Evolutionary conservation across 2,113 vertebrate genomes (phyloP), one percentile per base, ranked within the genome.

Genomic region (Jacana jacana): DNA sequence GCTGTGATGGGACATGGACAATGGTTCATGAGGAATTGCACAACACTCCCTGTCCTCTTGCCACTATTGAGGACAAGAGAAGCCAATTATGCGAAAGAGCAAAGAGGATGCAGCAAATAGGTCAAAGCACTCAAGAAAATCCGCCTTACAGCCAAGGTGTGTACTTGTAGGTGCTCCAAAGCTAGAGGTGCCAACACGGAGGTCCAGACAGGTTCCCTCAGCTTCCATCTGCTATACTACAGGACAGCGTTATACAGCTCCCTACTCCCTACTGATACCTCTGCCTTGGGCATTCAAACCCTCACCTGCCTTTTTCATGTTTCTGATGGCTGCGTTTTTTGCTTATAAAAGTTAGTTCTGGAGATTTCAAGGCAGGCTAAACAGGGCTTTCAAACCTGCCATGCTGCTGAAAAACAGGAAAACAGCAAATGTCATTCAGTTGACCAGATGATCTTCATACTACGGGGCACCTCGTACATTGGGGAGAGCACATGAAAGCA

Each of bases 361-460:
- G 17, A 76, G 27, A 79, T 22, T 18, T 61, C 52, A 55, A 71
- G 18, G 24, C 2, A 55, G 52, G 48, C 39, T 87, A 84, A 68
- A 78, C 0, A 6, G 5, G 13, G 13, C 6, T 92, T 84, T 52
- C n/a, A 64, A 68, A 78, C 51, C 12, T 28, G 17, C 31, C 10
- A 4, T 13, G 17, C 51, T 46, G 52, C 17, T 10, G 35, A 91
- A 81, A 93, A 46, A 2, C 16, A 86, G 66, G 17, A 77, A 69
- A 86, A 52, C 0, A 1, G 51, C 14, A 81, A 83, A 52, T 2
- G 2, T 11, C 11, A 23, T 57, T 75, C 54, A 23, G 25, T 8
- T 4, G 1, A 33, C 57, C 0, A 2, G 30, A 87, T 39, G 9
- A 48, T 44, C 35, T 75, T 44, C 6, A 0, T 17, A 28, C 17